Conservation (phyloP, 1,140 invertebrate genomes). For the Oryctes rhinoceros region DNA sequence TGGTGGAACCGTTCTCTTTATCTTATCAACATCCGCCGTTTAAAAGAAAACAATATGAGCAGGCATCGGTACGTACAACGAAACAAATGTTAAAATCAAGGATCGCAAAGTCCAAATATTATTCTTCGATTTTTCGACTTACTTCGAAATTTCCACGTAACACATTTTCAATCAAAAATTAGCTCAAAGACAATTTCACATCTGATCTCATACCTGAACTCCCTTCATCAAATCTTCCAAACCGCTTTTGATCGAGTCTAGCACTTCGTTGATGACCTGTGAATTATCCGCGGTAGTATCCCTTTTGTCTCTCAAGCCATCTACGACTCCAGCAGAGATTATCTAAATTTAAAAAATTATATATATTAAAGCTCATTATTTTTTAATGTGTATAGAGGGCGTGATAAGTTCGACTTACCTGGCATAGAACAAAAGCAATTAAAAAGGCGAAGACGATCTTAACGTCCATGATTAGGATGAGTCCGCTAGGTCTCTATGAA, state of each 20-base stretch:
- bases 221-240: slow-evolving; percentile 50
- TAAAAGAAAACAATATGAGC: no score
- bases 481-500: not conserved
- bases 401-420: slow-evolving; percentile 44
- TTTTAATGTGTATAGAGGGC: no score
- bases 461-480: slow-evolving; percentile 46
- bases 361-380: no score
- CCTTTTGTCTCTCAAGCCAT: slow-evolving; percentile 40
- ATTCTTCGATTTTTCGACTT: no score
- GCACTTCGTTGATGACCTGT: slow-evolving; percentile 46
- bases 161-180: no score
- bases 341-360: slow-evolving; percentile 7
- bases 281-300: slow-evolving; percentile 43
- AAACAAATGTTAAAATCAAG: no score
- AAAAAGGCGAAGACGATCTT: slow-evolving; percentile 47
- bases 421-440: slow-evolving; percentile 46
- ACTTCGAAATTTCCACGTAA: no score
- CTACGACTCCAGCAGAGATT: slow-evolving; percentile 38
- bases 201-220: slow-evolving; percentile 45
- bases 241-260: slow-evolving; percentile 48
- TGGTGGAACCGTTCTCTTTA: slow-evolving; percentile 4
- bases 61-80: no score
- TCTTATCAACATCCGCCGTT: no score
- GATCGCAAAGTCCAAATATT: no score
- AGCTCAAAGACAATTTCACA: no score